Evolutionary conservation across 1,140 invertebrate species (phyloP).

Genomic region (Portunus trituberculatus): DNA sequence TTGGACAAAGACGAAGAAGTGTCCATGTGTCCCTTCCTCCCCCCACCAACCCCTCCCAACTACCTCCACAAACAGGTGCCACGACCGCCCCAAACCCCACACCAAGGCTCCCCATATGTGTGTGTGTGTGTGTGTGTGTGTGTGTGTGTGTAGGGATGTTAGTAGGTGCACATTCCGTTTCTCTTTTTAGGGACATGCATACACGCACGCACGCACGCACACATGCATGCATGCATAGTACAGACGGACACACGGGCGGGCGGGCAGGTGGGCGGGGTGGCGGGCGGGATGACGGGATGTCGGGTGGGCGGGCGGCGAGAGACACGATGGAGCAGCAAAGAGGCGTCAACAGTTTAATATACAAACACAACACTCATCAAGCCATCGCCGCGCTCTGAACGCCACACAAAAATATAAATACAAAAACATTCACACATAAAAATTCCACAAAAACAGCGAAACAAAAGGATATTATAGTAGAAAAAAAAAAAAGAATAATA

Average conservation of each 20-base stretch:
- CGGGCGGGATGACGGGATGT: neutral
- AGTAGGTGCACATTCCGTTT: neutral
- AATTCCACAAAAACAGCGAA: slow-evolving; percentile 12
- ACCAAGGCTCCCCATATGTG: no score
- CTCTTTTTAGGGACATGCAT: neutral
- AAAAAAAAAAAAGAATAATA: neutral
- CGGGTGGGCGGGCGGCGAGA: neutral
- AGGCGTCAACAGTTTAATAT: neutral
- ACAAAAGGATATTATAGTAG: neutral
- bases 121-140: neutral
- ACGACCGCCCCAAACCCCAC: no score
- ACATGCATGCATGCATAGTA: slow-evolving; percentile 15
- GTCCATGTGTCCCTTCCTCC: no score
- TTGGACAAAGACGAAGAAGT: slow-evolving; percentile 5
- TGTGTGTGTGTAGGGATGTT: neutral
- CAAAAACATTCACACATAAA: slow-evolving; percentile 23
- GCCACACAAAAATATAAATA: neutral
- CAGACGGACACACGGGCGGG: neutral
- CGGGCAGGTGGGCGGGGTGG: neutral
- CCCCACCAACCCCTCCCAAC: no score
- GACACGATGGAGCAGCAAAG: neutral
- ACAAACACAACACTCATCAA: slow-evolving; percentile 14
- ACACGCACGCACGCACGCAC: slow-evolving; percentile 53
- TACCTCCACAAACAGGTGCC: no score
- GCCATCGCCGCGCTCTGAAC: neutral